Evolutionary conservation across 2,888 invertebrate species (phyloP).

Genomic region (Eupithecia insigniata): DNA sequence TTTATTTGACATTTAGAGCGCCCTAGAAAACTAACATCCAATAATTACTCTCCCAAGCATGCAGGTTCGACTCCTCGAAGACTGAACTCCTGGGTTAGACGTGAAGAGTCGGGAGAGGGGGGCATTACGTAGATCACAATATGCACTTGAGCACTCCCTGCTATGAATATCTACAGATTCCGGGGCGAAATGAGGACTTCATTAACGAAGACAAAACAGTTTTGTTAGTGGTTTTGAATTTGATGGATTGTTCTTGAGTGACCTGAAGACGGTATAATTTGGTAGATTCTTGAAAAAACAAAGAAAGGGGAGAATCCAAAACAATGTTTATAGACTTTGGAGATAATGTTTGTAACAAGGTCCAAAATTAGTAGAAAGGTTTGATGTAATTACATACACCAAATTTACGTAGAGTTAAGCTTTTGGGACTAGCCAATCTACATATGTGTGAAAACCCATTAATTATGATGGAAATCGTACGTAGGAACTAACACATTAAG

Average conservation of each 20-base stretch:
- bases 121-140: constrained; percentile 79
- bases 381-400: not conserved
- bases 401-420: not conserved
- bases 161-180: constrained; percentile 72
- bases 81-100: constrained; percentile 71
- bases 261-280: not conserved
- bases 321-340: not conserved
- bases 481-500: constrained; percentile 3
- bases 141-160: constrained; percentile 81
- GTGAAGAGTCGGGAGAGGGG: constrained; percentile 71
- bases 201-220: constrained; percentile 56
- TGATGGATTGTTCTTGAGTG: not conserved
- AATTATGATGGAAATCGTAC: not conserved
- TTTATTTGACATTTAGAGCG: constrained; percentile 3
- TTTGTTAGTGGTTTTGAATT: constrained; percentile 10
- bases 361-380: not conserved
- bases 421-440: not conserved
- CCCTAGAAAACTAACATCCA: constrained; percentile 37
- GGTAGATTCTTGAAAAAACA: not conserved
- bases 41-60: constrained; percentile 45
- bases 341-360: not conserved
- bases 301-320: not conserved
- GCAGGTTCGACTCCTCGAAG: constrained; percentile 64
- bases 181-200: constrained; percentile 67
- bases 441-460: not conserved